A percentile compares a stretch with the other conserved stretches of the same genome.
phyloP scores from a whole-genome alignment of 1,140 invertebrate species.

The Ridgeia piscesae region DNA sequence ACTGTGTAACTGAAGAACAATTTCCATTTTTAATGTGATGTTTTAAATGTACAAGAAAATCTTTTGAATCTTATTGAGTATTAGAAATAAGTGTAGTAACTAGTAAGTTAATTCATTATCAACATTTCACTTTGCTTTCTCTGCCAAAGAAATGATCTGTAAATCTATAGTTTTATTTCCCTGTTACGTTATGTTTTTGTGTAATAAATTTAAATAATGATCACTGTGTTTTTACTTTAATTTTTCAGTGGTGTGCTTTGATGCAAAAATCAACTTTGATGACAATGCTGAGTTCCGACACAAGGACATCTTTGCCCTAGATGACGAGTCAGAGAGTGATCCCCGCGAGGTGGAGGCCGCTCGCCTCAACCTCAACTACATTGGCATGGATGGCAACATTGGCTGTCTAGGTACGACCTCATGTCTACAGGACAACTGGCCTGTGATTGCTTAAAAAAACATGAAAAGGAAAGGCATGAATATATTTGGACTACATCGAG shows the following conservation, averaged over 20 bases:
- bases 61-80: no score
- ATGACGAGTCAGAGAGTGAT: conserved; percentile 64
- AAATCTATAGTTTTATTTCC: not conserved
- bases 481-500: no score
- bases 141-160: not conserved
- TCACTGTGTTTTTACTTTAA: not conserved
- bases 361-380: conserved; percentile 91
- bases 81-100: no score
- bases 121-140: not conserved
- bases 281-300: conserved; percentile 96
- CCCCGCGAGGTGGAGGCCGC: conserved; percentile 88
- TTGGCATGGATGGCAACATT: conserved; percentile 97
- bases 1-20: no score
- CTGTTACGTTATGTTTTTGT: not conserved
- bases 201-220: not conserved
- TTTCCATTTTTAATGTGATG: no score
- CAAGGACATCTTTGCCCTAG: conserved; percentile 64
- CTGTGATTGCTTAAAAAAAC: no score
- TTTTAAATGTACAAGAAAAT: no score
- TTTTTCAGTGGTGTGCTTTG: conserved; percentile 85
- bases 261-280: conserved; percentile 98
- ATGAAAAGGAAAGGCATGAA: no score
- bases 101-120: no score
- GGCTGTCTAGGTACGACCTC: conserved; percentile 73
- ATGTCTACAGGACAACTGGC: no score